phyloP scores from a whole-genome alignment of 2,113 vertebrate genomes.

The Nasalis larvatus region DNA sequence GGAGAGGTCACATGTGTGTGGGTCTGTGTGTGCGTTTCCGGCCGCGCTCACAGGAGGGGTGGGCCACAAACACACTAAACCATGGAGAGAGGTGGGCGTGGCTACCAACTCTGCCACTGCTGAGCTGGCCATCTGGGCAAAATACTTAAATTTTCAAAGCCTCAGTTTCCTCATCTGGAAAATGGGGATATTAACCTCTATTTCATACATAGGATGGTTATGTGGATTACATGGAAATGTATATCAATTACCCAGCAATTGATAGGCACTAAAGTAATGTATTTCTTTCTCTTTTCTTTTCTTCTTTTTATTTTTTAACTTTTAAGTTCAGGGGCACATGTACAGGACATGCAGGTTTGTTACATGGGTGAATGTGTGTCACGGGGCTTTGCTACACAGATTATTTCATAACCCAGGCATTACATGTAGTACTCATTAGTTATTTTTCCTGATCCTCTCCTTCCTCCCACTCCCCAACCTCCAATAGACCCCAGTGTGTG shows the following conservation, averaged over 20 bases:
- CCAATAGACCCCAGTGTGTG: too few species aligned
- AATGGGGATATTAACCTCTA: neutral
- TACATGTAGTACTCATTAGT: too few species aligned
- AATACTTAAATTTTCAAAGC: neutral
- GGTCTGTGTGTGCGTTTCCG: fast-evolving
- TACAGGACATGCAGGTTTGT: too few species aligned
- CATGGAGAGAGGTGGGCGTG: fast-evolving
- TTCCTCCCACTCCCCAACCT: too few species aligned
- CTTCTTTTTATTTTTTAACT: too few species aligned
- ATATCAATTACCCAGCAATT: neutral
- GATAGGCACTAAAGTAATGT: too few species aligned
- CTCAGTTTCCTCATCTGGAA: neutral
- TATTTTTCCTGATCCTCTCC: too few species aligned
- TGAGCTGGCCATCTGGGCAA: neutral
- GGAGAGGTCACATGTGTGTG: neutral
- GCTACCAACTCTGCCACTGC: neutral
- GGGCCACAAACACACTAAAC: neutral
- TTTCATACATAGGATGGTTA: neutral
- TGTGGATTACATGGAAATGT: neutral
- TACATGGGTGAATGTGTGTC: too few species aligned
- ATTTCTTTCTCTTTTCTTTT: neutral
- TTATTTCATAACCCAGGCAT: too few species aligned
- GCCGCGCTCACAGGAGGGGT: fast-evolving
- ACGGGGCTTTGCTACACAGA: too few species aligned
- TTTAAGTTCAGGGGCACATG: too few species aligned